A percentile compares a stretch with the other conserved stretches of the same genome.
phyloP scores from a whole-genome alignment of 2,888 invertebrate species.

The Pollenia labialis region DNA sequence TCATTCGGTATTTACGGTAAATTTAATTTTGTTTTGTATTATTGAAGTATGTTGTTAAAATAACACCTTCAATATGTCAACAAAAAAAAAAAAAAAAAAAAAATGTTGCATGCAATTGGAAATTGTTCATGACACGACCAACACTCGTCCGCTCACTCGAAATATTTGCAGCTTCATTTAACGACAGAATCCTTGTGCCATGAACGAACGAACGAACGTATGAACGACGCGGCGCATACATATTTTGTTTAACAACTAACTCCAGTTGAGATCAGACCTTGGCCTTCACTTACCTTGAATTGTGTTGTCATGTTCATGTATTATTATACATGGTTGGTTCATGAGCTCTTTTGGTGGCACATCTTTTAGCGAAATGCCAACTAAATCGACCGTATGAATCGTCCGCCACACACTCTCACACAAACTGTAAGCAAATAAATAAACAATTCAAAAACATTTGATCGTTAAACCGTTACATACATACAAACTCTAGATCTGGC shows the following conservation, averaged over 20 bases:
- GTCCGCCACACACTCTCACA: constrained; percentile 14
- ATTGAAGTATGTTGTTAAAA: constrained; percentile 65
- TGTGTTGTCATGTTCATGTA: constrained; percentile 71
- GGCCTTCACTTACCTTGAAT: constrained; percentile 84
- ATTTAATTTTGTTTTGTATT: constrained; percentile 55
- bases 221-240: background rate
- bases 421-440: constrained; percentile 23
- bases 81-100: constrained; percentile 52
- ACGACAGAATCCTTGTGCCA: constrained; percentile 38
- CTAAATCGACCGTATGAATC: constrained; percentile 2
- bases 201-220: too few relatives aligned
- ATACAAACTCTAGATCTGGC: constrained; percentile 17
- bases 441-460: constrained; percentile 63
- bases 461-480: constrained; percentile 71
- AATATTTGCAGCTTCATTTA: constrained; percentile 63
- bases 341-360: constrained; percentile 64
- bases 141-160: constrained; percentile 49
- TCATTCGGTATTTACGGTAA: constrained; percentile 66
- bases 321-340: constrained; percentile 38
- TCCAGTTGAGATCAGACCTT: constrained; percentile 79
- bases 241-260: constrained; percentile 56
- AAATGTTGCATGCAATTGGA: constrained; percentile 66
- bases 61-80: constrained; percentile 62
- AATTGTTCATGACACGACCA: constrained; percentile 62
- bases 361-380: constrained; percentile 12